Evolutionary conservation across 2,113 vertebrate genomes (phyloP), one percentile per base, ranked within the genome.

Genomic region (Chascanopsetta lugubris): DNA sequence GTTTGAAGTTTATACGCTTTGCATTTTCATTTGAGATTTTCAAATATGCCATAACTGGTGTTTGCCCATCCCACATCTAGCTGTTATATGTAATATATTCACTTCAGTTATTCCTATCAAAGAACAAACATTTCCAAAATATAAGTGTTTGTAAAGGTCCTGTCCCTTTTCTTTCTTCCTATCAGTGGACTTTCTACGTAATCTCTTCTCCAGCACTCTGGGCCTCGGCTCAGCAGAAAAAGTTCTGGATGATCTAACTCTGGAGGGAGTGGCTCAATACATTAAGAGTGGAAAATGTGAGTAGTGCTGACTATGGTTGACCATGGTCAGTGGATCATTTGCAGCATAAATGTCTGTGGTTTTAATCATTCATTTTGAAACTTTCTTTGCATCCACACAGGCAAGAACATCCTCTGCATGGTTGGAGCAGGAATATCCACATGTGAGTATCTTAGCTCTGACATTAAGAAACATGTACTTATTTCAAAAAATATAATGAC

Each of bases 341-440:
- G 34, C 20, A 1, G 0, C 25, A 29, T 8, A 30, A 4, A 8
- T 62, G 17, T 27, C 26, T 22, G 13, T 26, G 8, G 27, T 60
- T 8, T 24, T 29, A 58, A 51, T 45, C 26, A 54, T 60, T 22
- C 21, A 40, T 1, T 2, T 40, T 34, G 21, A 56, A 25, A 22
- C 12, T 57, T 25, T 12, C 18, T 77, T 38, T 87, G 40, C 26
- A 0, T 62, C 24, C 67, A 25, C 30, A 26, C 80, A 97, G 96
- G 96, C 85, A 94, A 93, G 82, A 95, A 92, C 49, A 79, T 98
- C n/a, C 82, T 97, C 74, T 98, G 95, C 80, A 93, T 98, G 94
- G 96, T 96, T 42, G 95, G 95, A 60, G 95, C 95, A 0, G 95
- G 95, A 46, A 95, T 96, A 87, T 96, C 95, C 17, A 96, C 95